Evolutionary conservation across 1,140 invertebrate species (phyloP).

Genomic region (Macrobrachium rosenbergii): DNA sequence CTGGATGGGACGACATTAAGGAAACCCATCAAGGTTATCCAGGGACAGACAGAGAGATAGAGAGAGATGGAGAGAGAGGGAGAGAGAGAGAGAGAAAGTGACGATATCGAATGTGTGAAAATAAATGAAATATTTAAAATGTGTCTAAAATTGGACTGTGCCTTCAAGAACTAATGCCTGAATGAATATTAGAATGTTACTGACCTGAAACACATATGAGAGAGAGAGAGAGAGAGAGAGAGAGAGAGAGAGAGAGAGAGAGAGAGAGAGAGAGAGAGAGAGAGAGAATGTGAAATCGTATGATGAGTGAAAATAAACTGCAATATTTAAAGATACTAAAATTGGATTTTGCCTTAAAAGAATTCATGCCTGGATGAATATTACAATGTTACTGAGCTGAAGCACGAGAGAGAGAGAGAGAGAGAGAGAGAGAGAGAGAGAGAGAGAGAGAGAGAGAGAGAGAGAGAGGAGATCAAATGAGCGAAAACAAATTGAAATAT

Average conservation of each 20-base stretch:
- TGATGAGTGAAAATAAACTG: background rate
- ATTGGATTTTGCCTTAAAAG: too few species aligned
- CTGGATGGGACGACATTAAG: too few species aligned
- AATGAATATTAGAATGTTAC: background rate
- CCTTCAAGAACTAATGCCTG: too few species aligned
- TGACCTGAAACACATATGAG: background rate
- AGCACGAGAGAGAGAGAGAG: constrained; percentile 9
- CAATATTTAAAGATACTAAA: background rate
- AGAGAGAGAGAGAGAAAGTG: background rate
- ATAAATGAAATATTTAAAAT: background rate
- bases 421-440: constrained; percentile 20
- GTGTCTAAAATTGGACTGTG: background rate
- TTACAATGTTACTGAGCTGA: background rate
- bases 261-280: constrained; percentile 24
- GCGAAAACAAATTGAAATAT: too few species aligned
- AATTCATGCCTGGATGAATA: background rate
- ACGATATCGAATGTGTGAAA: background rate
- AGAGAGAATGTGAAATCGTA: background rate
- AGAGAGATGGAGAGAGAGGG: too few species aligned
- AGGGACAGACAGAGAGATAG: too few species aligned
- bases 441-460: constrained; percentile 31
- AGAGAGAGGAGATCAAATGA: background rate
- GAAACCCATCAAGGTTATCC: too few species aligned
- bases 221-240: too few species aligned
- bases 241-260: background rate